Evolutionary conservation across 2,113 vertebrate genomes (phyloP).

Genomic region (Neofelis nebulosa): DNA sequence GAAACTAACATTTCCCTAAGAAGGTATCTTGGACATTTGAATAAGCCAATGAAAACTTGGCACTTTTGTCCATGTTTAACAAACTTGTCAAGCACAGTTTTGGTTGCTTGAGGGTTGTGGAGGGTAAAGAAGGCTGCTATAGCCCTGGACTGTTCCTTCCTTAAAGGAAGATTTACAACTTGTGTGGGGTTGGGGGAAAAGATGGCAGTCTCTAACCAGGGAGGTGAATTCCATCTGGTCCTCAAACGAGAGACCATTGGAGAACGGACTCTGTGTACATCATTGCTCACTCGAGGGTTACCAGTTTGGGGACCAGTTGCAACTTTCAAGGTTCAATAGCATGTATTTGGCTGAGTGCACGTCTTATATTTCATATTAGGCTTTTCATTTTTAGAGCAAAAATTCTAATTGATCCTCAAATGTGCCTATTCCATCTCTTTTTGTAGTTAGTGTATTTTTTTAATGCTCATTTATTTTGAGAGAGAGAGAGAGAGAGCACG

Average conservation of each 20-base stretch:
- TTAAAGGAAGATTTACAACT: background rate
- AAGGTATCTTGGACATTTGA: background rate
- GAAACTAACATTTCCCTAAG: background rate
- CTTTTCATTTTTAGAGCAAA: conserved; percentile 3
- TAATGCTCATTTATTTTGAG: too few relatives aligned
- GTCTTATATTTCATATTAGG: background rate
- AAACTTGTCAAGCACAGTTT: background rate
- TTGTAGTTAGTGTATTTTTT: background rate
- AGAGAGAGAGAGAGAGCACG: too few relatives aligned
- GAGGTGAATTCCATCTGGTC: too few relatives aligned
- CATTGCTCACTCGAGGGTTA: rapidly evolving
- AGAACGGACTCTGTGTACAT: too few relatives aligned
- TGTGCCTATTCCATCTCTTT: background rate
- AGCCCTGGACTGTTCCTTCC: background rate
- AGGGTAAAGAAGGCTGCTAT: background rate
- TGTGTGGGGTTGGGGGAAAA: too few relatives aligned
- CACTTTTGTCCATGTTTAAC: background rate
- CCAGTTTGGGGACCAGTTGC: background rate
- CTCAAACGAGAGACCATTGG: rapidly evolving
- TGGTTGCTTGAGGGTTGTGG: background rate
- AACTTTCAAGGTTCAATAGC: background rate
- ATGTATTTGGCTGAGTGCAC: background rate
- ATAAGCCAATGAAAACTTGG: background rate
- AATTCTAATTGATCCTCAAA: background rate
- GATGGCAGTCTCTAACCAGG: rapidly evolving